A percentile compares a stretch with the other conserved stretches of the same genome.
Conservation (phyloP, 1,140 invertebrate genomes). For the Diabrotica virgifera region DNA sequence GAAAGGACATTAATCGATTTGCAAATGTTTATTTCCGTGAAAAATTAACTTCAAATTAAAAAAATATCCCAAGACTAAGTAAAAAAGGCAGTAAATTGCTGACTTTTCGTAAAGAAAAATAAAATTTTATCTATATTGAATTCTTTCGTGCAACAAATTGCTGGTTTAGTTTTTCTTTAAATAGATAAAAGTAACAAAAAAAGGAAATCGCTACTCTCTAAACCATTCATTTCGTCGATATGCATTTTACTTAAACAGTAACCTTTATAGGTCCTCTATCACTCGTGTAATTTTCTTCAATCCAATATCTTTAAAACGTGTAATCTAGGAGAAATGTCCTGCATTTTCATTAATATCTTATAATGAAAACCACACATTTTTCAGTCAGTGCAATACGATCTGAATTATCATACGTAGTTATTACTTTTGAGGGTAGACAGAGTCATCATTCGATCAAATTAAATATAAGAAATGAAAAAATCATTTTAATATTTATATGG, state of each 20-base stretch:
- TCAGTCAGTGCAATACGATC: not conserved
- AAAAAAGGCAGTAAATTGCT: too few species aligned
- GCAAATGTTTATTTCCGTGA: too few species aligned
- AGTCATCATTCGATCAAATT: not conserved
- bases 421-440: not conserved
- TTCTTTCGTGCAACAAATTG: slow-evolving; percentile 8
- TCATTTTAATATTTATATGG: not conserved
- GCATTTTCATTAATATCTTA: slow-evolving; percentile 4
- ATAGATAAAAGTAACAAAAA: slow-evolving; percentile 9
- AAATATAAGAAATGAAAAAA: not conserved
- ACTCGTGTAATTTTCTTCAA: slow-evolving; percentile 11
- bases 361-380: slow-evolving; percentile 11
- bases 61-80: too few species aligned
- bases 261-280: slow-evolving; percentile 2
- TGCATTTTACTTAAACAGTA: slow-evolving; percentile 11
- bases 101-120: not conserved
- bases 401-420: not conserved
- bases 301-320: slow-evolving; percentile 13
- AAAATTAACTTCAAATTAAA: too few species aligned
- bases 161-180: slow-evolving; percentile 4
- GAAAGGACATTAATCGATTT: too few species aligned
- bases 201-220: slow-evolving; percentile 9
- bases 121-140: not conserved
- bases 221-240: slow-evolving; percentile 6
- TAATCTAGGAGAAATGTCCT: not conserved